Percentiles rank a stretch among this genome's conserved stretches.
Evolutionary conservation across 2,113 vertebrate genomes (phyloP).

Genomic region (Daboia siamensis): DNA sequence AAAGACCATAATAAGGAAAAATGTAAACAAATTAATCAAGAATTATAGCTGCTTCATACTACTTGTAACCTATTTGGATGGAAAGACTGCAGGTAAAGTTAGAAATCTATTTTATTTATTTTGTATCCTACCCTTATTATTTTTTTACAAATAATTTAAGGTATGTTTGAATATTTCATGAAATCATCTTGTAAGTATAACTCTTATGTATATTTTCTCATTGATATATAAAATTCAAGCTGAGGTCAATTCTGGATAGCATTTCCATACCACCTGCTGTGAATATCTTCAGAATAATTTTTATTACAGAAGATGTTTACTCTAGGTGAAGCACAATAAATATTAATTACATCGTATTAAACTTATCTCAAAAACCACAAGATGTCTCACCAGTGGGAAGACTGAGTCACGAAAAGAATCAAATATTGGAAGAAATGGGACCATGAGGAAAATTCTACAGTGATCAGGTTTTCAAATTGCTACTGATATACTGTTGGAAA

Average conservation of each 20-base stretch:
- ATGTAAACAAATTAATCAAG: neutral
- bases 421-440: neutral
- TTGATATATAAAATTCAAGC: neutral
- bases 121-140: neutral
- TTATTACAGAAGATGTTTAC: neutral
- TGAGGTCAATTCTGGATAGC: neutral
- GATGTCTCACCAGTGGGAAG: neutral
- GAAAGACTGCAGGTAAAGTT: neutral
- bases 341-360: neutral
- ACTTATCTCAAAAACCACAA: neutral
- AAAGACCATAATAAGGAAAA: neutral
- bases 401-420: neutral
- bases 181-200: neutral
- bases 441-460: neutral
- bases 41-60: neutral
- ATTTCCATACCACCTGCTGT: neutral
- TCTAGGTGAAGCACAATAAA: neutral
- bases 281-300: neutral
- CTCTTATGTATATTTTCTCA: neutral
- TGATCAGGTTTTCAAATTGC: neutral
- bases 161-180: neutral
- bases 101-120: neutral
- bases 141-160: neutral
- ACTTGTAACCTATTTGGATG: neutral
- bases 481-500: neutral